Evolutionary conservation across 2,797 vertebrate species (phyloP), one percentile per base, ranked within the genome.

Genomic region (Hippoglossus hippoglossus): DNA sequence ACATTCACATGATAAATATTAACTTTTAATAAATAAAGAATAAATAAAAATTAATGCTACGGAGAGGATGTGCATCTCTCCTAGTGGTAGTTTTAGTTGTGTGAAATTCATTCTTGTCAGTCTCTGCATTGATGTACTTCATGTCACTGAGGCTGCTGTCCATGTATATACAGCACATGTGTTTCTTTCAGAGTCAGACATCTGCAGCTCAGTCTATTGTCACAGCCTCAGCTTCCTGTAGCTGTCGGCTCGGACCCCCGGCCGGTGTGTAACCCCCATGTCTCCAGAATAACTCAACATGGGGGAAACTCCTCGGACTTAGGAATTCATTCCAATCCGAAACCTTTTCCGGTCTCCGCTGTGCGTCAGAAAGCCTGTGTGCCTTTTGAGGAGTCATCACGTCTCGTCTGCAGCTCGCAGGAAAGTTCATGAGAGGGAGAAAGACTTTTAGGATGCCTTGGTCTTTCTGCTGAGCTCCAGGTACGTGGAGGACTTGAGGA

Each of bases 401-500:
- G 7, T 71, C 66, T 26, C 2, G 4, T 44, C 69, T 61, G 56
- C 61, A 36, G 49, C 11, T 53, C 12, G 15, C 18, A 21, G 54
- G 57, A 24, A n/a, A 46, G 47, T 18, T 36, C 24, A 41, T 18
- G 2, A 51, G 44, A 18, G 44, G 18, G 15, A 46, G 44, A 46
- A 2, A 19, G 18, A 53, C 15, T 16, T 1, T 85, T 87, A 90
- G 44, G 80, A 84, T 0, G 53, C 77, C 66, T 77, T 91, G 68
- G 76, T 64, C 60, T 92, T 87, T 63, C 80, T 89, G 71, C 66
- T 89, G 62, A 94, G 83, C 64, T 95, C 90, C 73, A 91, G 84
- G 88, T 93, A 94, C 1, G 57, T 72, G 1, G 91, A 52, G 54
- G 97, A 98, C 70, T 93, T 95, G 50, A 99, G 94, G 90, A 98